Conservation (phyloP, 2,797 vertebrate genomes). For the Alcedo atthis region DNA sequence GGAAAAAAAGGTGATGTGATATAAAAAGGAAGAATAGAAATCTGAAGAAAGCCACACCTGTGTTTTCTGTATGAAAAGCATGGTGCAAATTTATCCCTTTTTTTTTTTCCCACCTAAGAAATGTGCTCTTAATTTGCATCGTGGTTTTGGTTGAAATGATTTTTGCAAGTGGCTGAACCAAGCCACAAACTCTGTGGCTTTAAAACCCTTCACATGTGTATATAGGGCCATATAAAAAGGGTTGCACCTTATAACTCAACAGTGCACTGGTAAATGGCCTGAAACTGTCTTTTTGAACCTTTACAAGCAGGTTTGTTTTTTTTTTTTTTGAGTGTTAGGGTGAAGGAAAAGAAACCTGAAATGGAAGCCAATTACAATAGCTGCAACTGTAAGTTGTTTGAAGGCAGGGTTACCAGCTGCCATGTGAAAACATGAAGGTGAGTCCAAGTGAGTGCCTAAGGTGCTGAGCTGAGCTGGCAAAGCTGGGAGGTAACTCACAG, state of each 20-base stretch:
- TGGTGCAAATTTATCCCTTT: fast-evolving
- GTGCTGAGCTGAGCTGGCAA: fast-evolving
- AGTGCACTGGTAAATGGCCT: neutral
- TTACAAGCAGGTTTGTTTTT: neutral
- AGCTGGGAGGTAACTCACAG: neutral
- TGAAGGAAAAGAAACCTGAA: neutral
- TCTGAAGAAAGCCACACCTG: neutral
- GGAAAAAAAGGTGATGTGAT: neutral
- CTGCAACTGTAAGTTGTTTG: neutral
- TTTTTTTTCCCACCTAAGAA: neutral
- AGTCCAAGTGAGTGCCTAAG: neutral
- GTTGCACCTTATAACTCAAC: neutral
- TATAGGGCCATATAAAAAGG: neutral
- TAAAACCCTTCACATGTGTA: neutral
- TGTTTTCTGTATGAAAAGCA: neutral
- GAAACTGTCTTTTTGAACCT: neutral
- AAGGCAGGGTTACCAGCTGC: neutral
- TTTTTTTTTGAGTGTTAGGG: neutral
- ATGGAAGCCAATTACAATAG: neutral
- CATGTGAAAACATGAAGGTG: neutral
- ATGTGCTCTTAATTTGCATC: neutral
- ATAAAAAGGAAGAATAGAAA: neutral
- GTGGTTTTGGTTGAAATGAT: neutral
- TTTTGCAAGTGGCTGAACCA: neutral
- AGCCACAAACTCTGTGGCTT: neutral